Evolutionary conservation across 37 sponge, comb jelly and placozoan genomes (phyloP), one percentile per base, ranked within the genome.

Genomic region (Diacarnus erythraeanus): DNA sequence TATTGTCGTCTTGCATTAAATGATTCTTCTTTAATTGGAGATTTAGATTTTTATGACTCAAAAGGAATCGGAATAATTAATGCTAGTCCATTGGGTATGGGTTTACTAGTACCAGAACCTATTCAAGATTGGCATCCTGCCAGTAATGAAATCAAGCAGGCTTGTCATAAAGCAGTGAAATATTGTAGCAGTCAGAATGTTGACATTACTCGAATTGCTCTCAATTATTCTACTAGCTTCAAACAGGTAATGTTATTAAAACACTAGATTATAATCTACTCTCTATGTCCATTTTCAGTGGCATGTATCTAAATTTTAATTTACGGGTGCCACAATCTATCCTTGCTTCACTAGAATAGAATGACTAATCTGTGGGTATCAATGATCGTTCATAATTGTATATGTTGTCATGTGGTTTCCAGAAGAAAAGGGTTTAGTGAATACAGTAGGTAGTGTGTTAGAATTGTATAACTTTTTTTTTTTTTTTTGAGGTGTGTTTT

Each of bases 1-100:
- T 98, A 98, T 77, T 83, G 92, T 65, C 89, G 86, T n/a, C 80
- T 89, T 23, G 80, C 88, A 1, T 67, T 98, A 27, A 82, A 89
- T 30, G 99, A 98, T 67, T 74, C 87, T 0, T 77, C 91, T 12
- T 92, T 98, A 2, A 40, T 35, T 15, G 76, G 77, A 0, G 71
- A 86, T 23, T 86, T 98, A 21, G 40, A 76, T 6, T 95, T 83
- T 72, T 95, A 91, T 40, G 37, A 85, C 37, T 75, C 77, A 25
- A 81, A 77, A 74, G 89, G 87, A 0, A 77, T 98, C 43, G 87
- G 84, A 0, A 54, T 98, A 2, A 88, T 98, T 56, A 98, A 95
- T 73, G 99, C 99, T 25, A 88, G 91, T 22, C 92, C 99, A 18
- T 60, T 98, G 42, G 75, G 84, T 23, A 92, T 95, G 93, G 99